Evolutionary conservation across 2,888 invertebrate species (phyloP).

Genomic region (Sphecodes monilicornis): DNA sequence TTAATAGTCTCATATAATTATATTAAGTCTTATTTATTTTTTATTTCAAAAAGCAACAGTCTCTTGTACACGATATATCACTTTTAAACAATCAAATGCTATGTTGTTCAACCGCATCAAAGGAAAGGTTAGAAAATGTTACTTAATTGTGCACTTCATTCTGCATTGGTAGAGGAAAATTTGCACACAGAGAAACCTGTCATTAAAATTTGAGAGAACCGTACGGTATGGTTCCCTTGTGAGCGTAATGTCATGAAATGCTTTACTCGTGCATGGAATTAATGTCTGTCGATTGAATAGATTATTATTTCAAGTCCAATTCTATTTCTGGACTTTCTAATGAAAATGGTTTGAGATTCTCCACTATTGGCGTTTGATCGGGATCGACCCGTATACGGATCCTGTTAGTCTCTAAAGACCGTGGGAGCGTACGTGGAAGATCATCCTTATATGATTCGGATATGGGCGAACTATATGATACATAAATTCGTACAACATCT

Average conservation of each 20-base stretch:
- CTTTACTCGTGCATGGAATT: slow-evolving; percentile 14
- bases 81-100: background rate
- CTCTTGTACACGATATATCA: background rate
- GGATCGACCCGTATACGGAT: slow-evolving; percentile 90
- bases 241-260: slow-evolving; percentile 49
- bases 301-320: slow-evolving; percentile 80
- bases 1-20: background rate
- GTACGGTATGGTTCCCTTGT: background rate
- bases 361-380: slow-evolving; percentile 87
- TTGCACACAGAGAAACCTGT: background rate
- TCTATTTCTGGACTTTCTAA: slow-evolving; percentile 81
- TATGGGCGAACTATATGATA: slow-evolving; percentile 89
- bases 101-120: background rate
- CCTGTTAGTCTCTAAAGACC: slow-evolving; percentile 88
- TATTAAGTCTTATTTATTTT: background rate
- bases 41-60: background rate
- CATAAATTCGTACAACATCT: slow-evolving; percentile 92
- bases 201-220: slow-evolving; percentile 10
- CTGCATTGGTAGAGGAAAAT: slow-evolving; percentile 1
- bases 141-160: background rate
- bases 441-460: slow-evolving; percentile 86
- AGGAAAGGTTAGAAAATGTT: background rate
- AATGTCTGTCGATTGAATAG: slow-evolving; percentile 14
- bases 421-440: slow-evolving; percentile 84
- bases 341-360: slow-evolving; percentile 81